Percentiles rank a stretch among this genome's conserved stretches.
phyloP scores from a whole-genome alignment of 2,113 vertebrate species.

The Prunella himalayana region DNA sequence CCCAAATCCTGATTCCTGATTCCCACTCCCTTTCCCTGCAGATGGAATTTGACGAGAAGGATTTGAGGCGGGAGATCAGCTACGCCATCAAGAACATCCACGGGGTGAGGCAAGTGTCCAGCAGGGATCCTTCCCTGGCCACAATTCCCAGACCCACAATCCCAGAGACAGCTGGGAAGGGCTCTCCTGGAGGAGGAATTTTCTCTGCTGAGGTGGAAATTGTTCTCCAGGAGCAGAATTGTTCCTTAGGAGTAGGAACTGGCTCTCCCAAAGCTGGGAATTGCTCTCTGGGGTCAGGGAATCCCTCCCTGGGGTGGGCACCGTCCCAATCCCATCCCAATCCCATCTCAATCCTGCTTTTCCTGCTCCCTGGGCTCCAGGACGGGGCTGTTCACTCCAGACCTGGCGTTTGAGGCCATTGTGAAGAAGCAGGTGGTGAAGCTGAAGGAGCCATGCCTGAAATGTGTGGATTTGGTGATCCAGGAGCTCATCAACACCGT shows the following conservation, averaged over 20 bases:
- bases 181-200: not conserved
- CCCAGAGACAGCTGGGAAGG: not conserved
- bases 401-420: slow-evolving; percentile 96
- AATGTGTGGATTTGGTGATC: slow-evolving; percentile 95
- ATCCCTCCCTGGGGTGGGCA: not conserved
- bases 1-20: too few species aligned
- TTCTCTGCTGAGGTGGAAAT: too few species aligned
- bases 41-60: slow-evolving; percentile 98
- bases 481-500: slow-evolving; percentile 90
- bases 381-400: slow-evolving; percentile 96
- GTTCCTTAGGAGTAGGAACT: rapidly evolving
- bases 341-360: not conserved
- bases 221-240: not conserved
- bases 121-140: not conserved
- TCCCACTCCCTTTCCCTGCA: slow-evolving; percentile 7
- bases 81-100: slow-evolving; percentile 98
- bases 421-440: slow-evolving; percentile 98
- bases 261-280: not conserved
- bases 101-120: slow-evolving; percentile 89
- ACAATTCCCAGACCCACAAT: not conserved
- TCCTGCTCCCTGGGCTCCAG: slow-evolving; percentile 59
- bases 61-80: slow-evolving; percentile 91
- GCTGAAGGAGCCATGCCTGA: slow-evolving; percentile 96
- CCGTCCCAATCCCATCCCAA: rapidly evolving
- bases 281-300: not conserved